Percentiles rank a stretch among this genome's conserved stretches.
Evolutionary conservation across 2,888 invertebrate genomes (phyloP).

Genomic region (Venusia cambrica): DNA sequence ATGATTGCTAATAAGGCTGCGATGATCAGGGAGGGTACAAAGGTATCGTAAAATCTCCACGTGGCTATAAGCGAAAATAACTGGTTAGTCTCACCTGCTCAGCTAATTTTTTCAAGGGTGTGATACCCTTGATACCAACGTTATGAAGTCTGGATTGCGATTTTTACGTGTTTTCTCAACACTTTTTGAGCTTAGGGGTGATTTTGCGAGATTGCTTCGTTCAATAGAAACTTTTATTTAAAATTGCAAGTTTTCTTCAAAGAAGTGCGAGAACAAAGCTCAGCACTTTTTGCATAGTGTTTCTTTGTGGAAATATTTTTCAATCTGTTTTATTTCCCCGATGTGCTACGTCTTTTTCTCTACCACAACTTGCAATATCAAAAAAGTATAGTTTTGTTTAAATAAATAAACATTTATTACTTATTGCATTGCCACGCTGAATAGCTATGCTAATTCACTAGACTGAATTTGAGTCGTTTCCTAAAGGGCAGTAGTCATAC

Average conservation of each 20-base stretch:
- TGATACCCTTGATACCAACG: constrained; percentile 18
- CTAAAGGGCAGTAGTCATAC: too few species aligned
- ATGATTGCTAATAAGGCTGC: too few species aligned
- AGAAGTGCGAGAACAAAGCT: constrained; percentile 12
- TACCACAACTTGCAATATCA: neutral
- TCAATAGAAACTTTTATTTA: constrained; percentile 7
- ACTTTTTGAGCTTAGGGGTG: constrained; percentile 6
- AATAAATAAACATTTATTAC: too few species aligned
- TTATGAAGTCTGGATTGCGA: constrained; percentile 17
- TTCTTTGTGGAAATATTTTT: constrained; percentile 14
- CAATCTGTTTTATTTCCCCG: constrained; percentile 4
- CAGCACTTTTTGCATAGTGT: constrained; percentile 8
- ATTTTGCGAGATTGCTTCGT: constrained; percentile 6
- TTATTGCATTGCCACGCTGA: too few species aligned
- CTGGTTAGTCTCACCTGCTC: constrained; percentile 21
- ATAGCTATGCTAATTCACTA: too few species aligned
- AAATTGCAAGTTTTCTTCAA: constrained; percentile 8
- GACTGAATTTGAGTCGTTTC: too few species aligned
- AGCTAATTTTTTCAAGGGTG: constrained; percentile 22
- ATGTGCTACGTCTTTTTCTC: too few species aligned
- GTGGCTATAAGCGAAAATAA: constrained; percentile 28
- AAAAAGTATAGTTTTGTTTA: too few species aligned
- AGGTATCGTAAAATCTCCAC: constrained; percentile 23
- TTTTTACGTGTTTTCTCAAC: constrained; percentile 19
- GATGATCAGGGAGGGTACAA: constrained; percentile 9